These are phyloP conservation scores for Eulemur albifrons DNA, from an alignment of 2,797 vertebrate species.

Conservation along the genomic window DNA sequence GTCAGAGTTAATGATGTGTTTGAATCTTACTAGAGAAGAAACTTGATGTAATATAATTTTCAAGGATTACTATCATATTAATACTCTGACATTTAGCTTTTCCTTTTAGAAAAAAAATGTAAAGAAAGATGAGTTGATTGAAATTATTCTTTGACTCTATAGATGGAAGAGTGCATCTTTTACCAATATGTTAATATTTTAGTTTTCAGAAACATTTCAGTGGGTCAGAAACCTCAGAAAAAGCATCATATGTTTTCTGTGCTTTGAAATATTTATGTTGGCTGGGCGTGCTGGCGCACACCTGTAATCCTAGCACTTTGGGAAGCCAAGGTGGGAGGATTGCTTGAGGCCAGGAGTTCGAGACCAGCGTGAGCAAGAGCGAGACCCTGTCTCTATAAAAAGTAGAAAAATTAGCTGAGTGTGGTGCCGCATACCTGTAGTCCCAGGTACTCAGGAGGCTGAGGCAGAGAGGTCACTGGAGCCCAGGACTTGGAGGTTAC, in stretches of 20 bases:
- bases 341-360: too few species aligned
- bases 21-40: slow-evolving; percentile 48
- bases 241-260: slow-evolving; percentile 75
- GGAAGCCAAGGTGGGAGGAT: too few species aligned
- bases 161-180: slow-evolving; percentile 59
- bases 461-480: too few species aligned
- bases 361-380: too few species aligned
- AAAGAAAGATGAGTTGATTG: slow-evolving; percentile 44
- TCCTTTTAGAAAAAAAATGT: slow-evolving; percentile 21
- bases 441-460: too few species aligned
- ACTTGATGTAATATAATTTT: slow-evolving; percentile 37
- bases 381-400: too few species aligned
- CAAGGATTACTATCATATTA: slow-evolving; percentile 42
- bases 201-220: slow-evolving; percentile 78
- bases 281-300: too few species aligned
- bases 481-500: too few species aligned
- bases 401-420: too few species aligned
- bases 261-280: slow-evolving; percentile 78
- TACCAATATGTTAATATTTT: slow-evolving; percentile 35
- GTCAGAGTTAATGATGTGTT: slow-evolving; percentile 39
- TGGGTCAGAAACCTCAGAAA: slow-evolving; percentile 76
- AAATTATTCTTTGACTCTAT: slow-evolving; percentile 55
- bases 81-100: slow-evolving; percentile 41
- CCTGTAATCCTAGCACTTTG: too few species aligned
- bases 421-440: too few species aligned